Conservation (phyloP, 2,888 invertebrate genomes). For the Drosophila atripex region DNA sequence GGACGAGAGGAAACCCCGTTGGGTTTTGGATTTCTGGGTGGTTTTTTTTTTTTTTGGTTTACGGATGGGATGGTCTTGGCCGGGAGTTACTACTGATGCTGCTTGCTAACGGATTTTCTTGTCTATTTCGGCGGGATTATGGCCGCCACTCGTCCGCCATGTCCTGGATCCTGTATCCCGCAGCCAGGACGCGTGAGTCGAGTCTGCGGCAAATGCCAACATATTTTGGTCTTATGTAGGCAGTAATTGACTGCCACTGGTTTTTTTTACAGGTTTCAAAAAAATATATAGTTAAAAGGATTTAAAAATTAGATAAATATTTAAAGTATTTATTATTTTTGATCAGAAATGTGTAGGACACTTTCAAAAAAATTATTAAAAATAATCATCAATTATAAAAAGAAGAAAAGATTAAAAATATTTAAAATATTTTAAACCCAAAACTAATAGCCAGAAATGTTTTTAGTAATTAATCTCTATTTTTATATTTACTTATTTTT, state of each 20-base stretch:
- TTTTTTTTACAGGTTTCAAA: background rate
- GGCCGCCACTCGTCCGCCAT: slow-evolving; percentile 40
- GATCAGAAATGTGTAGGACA: too few species aligned
- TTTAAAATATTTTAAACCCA: too few species aligned
- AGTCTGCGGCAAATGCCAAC: slow-evolving; percentile 31
- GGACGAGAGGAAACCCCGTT: background rate
- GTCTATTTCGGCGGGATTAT: slow-evolving; percentile 67
- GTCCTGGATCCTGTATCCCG: slow-evolving; percentile 13
- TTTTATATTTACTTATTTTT: background rate
- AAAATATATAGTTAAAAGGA: background rate
- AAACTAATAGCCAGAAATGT: too few species aligned
- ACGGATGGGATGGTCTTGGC: slow-evolving; percentile 16
- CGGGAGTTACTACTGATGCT: slow-evolving; percentile 24
- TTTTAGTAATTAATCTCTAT: too few species aligned
- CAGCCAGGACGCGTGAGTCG: slow-evolving; percentile 6
- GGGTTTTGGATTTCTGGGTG: slow-evolving; percentile 1
- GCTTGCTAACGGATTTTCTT: slow-evolving; percentile 56
- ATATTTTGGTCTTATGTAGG: slow-evolving; percentile 53
- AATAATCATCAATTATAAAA: background rate
- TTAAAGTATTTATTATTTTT: too few species aligned
- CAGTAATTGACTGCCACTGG: slow-evolving; percentile 64
- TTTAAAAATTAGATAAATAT: background rate
- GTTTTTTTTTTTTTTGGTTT: slow-evolving; percentile 3
- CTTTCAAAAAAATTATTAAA: too few species aligned
- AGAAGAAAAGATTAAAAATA: too few species aligned